A percentile compares a stretch with the other conserved stretches of the same genome.
These are phyloP conservation scores for Chionoecetes opilio DNA, from an alignment of 1,140 invertebrate genomes.

Conservation along the genomic window DNA sequence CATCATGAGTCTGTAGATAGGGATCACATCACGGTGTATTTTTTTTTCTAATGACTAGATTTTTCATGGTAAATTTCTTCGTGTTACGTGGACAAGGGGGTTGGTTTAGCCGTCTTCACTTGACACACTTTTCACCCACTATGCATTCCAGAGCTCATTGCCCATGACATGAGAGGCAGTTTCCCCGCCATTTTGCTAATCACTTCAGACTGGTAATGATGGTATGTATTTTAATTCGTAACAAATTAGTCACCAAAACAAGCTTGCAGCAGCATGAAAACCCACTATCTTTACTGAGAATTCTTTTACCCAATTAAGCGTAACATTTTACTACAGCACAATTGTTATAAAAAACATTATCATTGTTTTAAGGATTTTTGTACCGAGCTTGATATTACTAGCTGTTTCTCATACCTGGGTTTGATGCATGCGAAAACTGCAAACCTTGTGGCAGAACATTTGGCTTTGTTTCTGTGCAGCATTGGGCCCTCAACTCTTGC, in stretches of 20 bases:
- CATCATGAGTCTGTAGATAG: neutral
- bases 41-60: neutral
- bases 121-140: neutral
- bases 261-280: neutral
- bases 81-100: neutral
- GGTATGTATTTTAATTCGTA: neutral
- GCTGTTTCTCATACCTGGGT: conserved; percentile 41
- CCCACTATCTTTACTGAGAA: neutral
- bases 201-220: neutral
- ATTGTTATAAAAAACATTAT: conserved; percentile 11
- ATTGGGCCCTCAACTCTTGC: conserved; percentile 36
- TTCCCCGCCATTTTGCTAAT: neutral
- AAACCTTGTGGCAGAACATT: conserved; percentile 19
- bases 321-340: conserved; percentile 46
- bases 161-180: neutral
- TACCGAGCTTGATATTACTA: conserved; percentile 53
- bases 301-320: neutral
- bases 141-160: conserved; percentile 54
- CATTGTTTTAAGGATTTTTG: neutral
- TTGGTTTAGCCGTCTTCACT: neutral
- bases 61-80: neutral
- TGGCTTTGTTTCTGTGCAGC: conserved; percentile 59
- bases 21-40: neutral
- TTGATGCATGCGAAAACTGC: conserved; percentile 18
- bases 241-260: neutral